phyloP scores from a whole-genome alignment of 2,888 invertebrate genomes.

The Rugalucina vietnamica region DNA sequence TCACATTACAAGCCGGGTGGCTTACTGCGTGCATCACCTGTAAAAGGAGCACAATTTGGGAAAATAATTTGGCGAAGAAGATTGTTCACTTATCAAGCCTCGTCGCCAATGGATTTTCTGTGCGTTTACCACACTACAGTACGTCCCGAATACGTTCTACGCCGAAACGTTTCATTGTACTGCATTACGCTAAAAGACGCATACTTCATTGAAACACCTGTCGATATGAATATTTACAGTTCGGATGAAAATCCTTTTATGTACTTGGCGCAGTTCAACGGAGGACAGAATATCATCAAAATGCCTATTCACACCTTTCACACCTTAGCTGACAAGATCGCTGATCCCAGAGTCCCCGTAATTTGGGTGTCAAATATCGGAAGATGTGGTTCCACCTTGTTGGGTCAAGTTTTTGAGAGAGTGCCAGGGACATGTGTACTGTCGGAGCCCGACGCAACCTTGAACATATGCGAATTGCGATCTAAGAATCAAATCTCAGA shows the following conservation, averaged over 20 bases:
- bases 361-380: slow-evolving; percentile 68
- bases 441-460: slow-evolving; percentile 65
- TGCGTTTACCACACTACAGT: slow-evolving; percentile 39
- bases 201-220: slow-evolving; percentile 58
- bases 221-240: slow-evolving; percentile 53
- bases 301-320: slow-evolving; percentile 60
- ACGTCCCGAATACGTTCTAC: slow-evolving; percentile 57
- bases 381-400: slow-evolving; percentile 69
- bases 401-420: slow-evolving; percentile 63
- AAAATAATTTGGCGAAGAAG: slow-evolving; percentile 34
- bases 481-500: slow-evolving; percentile 4
- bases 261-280: slow-evolving; percentile 63
- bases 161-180: slow-evolving; percentile 61
- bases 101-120: slow-evolving; percentile 42
- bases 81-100: slow-evolving; percentile 32
- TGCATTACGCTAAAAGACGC: slow-evolving; percentile 55
- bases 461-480: slow-evolving; percentile 46
- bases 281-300: slow-evolving; percentile 52
- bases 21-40: not conserved
- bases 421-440: slow-evolving; percentile 58
- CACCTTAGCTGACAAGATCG: slow-evolving; percentile 55
- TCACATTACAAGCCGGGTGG: too few relatives aligned
- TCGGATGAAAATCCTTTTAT: slow-evolving; percentile 58
- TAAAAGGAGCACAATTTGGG: slow-evolving; percentile 20
- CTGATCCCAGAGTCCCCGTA: slow-evolving; percentile 46